A percentile compares a stretch with the other conserved stretches of the same genome.
Conservation (phyloP, 2,888 invertebrate species). For the Drosophila diplacantha region DNA sequence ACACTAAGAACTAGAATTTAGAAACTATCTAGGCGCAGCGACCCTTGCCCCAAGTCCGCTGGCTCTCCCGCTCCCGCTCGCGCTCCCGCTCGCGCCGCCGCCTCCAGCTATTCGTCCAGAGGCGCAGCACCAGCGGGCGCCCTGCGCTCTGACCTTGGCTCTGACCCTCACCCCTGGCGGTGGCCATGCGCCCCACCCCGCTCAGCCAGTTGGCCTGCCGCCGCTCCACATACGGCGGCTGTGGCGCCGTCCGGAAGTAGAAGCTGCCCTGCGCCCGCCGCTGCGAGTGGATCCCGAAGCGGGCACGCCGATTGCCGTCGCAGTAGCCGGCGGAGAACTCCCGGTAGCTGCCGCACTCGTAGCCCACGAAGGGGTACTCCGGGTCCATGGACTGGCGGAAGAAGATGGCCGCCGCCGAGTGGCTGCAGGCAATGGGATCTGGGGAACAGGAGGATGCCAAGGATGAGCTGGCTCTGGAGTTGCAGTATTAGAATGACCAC, state of each 20-base stretch:
- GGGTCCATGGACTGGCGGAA: slow-evolving; percentile 76
- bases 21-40: slow-evolving; percentile 31
- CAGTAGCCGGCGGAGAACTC: slow-evolving; percentile 66
- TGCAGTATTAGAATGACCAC: slow-evolving; percentile 15
- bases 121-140: slow-evolving; percentile 18
- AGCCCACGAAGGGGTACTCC: slow-evolving; percentile 70
- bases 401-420: slow-evolving; percentile 75
- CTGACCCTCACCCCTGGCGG: background rate
- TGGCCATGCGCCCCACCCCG: slow-evolving; percentile 13
- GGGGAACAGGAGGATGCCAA: background rate
- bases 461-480: background rate
- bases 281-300: slow-evolving; percentile 75
- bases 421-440: slow-evolving; percentile 77
- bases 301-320: slow-evolving; percentile 62
- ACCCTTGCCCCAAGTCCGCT: background rate
- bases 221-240: slow-evolving; percentile 63
- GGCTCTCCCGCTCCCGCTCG: slow-evolving; percentile 3
- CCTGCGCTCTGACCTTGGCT: background rate
- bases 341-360: slow-evolving; percentile 70
- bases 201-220: slow-evolving; percentile 15
- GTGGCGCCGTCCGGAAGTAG: slow-evolving; percentile 67
- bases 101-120: slow-evolving; percentile 33
- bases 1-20: slow-evolving; percentile 8
- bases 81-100: slow-evolving; percentile 12
- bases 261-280: slow-evolving; percentile 66